These are phyloP conservation scores for Platyrinchus mystaceus DNA, from an alignment of 2,797 vertebrate species.

Conservation along the genomic window DNA sequence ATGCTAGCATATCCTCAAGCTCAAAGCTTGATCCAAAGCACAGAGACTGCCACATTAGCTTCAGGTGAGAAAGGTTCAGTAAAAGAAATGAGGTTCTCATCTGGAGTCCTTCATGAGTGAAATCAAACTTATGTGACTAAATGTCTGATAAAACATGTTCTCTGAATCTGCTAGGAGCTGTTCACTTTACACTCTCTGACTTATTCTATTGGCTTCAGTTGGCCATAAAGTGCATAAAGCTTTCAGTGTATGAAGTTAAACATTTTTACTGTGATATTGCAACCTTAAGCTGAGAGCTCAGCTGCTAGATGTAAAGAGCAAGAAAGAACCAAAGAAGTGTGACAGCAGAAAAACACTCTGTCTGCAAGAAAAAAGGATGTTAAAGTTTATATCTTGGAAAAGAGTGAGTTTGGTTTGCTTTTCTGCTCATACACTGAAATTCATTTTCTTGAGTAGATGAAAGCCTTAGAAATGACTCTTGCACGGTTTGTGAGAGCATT, in stretches of 20 bases:
- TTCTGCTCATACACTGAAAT: neutral
- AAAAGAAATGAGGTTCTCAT: neutral
- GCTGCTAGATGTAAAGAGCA: neutral
- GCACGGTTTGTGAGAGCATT: neutral
- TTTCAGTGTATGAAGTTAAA: neutral
- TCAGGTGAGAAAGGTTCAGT: neutral
- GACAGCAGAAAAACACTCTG: neutral
- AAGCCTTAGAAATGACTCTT: neutral
- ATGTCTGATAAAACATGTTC: neutral
- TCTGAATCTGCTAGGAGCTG: neutral
- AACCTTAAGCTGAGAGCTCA: neutral
- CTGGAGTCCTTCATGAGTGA: neutral
- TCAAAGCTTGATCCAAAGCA: neutral
- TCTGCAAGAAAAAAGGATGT: neutral
- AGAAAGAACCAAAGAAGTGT: neutral
- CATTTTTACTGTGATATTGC: neutral
- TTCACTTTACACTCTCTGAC: neutral
- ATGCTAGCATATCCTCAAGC: neutral
- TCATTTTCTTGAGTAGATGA: neutral
- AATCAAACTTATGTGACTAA: neutral
- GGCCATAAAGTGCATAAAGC: neutral
- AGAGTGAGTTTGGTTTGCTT: neutral
- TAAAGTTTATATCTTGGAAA: neutral
- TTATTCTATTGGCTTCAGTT: neutral
- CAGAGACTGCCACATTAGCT: rapidly evolving